Percentiles rank a stretch among this genome's conserved stretches.
phyloP scores from a whole-genome alignment of 2,113 vertebrate species.

The Vimba vimba region DNA sequence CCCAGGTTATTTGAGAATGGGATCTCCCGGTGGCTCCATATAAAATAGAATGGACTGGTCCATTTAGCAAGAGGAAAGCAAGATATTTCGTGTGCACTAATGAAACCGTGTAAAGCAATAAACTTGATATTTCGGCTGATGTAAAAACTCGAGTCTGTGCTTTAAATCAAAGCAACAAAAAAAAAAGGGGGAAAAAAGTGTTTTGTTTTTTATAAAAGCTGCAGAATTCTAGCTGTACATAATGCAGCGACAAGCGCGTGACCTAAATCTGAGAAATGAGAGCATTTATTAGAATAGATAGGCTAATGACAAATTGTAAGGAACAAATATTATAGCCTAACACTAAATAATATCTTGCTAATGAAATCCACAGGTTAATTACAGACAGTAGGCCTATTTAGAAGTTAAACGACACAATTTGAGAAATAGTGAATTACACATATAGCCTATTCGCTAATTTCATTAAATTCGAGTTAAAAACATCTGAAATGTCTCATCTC shows the following conservation, averaged over 20 bases:
- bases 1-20: conserved; percentile 47
- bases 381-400: neutral
- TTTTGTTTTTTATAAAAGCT: neutral
- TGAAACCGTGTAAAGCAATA: neutral
- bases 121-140: neutral
- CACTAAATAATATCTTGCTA: neutral
- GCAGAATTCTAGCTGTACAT: neutral
- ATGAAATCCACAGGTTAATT: neutral
- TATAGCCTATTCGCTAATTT: neutral
- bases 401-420: neutral
- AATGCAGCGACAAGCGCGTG: neutral
- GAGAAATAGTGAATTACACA: neutral
- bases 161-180: neutral
- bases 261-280: neutral
- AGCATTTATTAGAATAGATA: neutral
- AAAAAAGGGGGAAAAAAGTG: neutral
- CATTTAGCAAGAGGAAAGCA: conserved; percentile 34
- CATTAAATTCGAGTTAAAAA: no score
- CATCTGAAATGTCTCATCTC: neutral
- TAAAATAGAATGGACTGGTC: conserved; percentile 45
- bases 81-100: neutral
- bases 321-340: neutral
- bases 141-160: neutral
- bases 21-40: conserved; percentile 45
- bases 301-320: neutral